Base-by-base conservation (phyloP, 1,140 invertebrate genomes). In the Calephelis nemesis region DNA sequence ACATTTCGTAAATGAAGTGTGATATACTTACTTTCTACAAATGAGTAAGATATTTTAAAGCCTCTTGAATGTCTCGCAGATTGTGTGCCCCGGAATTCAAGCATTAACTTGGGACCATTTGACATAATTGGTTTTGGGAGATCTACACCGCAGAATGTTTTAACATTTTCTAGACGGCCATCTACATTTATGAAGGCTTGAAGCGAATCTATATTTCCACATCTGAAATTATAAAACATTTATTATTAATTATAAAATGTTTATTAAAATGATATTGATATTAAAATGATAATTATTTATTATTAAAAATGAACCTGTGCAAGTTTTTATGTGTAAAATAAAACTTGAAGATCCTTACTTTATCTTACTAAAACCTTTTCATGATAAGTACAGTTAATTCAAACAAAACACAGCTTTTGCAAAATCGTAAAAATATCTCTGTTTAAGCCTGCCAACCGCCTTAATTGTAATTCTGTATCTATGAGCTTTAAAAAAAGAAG, bases 91-190 rank as follows among this genome's bases (percentile, higher is more conserved):
- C 95, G 92, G 85, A 98, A 98, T 91, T 97, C 96, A 11, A 98
- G 90, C 74, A 95, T 95, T 74, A 98, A 92, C 73, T 95, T 93
- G 45, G 96, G 95, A 45, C 97, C 96, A 82, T 96, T 97, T 40
- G 97, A 98, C 97, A 98, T 98, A 58, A 98, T 92, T 49, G 96
- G 96, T 71, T 95, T 95, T 0, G 97, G 96, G 40, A 95, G 85
- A 73, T 94, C 94, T 6, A 93, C 94, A 0, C 97, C 97, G 83
- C 98, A 98, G 76, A 97, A 96, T 6, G 95, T 95, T 75, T 97
- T 96, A 68, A 98, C 95, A 86, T 96, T 95, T 79, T 96, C 96
- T 92, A 95, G 93, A 78, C 95, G 93, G 5, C 96, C 96, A 64
- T 97, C 95, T 65, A 96, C 95, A 71, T 95, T 94, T 50, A 97